phyloP scores from a whole-genome alignment of 2,113 vertebrate genomes.

The Harpagus bidentatus region DNA sequence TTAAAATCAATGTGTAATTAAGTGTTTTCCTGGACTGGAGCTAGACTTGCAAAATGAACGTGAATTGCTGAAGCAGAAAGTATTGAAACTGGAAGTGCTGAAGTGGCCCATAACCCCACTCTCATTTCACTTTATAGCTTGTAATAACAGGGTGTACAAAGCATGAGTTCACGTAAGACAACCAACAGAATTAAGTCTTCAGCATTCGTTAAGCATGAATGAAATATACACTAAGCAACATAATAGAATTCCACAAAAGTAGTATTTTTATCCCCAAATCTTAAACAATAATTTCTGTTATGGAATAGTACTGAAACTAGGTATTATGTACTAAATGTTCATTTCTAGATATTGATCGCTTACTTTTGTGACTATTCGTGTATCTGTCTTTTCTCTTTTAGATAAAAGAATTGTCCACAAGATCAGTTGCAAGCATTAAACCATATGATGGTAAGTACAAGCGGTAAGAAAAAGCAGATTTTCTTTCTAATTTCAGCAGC shows the following conservation, averaged over 20 bases:
- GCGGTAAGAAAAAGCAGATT: neutral
- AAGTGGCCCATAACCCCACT: neutral
- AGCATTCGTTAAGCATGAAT: neutral
- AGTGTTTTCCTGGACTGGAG: neutral
- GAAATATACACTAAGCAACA: neutral
- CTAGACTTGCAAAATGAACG: neutral
- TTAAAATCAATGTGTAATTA: neutral
- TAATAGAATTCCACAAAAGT: neutral
- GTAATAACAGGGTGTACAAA: neutral
- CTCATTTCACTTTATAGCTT: neutral
- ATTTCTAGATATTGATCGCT: neutral
- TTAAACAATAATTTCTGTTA: neutral
- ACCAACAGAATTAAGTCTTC: neutral
- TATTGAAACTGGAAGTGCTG: neutral
- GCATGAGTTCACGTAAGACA: neutral
- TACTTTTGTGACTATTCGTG: neutral
- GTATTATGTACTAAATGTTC: neutral
- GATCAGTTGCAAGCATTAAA: constrained; percentile 47
- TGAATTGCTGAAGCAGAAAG: neutral
- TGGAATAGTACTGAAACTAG: neutral
- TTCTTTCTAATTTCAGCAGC: neutral
- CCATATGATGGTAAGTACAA: constrained; percentile 74
- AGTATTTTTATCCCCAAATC: neutral
- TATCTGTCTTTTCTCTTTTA: constrained; percentile 56
- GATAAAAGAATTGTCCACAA: constrained; percentile 79